Evolutionary conservation across 2,888 invertebrate species (phyloP).

Genomic region (Coelopa pilipes): DNA sequence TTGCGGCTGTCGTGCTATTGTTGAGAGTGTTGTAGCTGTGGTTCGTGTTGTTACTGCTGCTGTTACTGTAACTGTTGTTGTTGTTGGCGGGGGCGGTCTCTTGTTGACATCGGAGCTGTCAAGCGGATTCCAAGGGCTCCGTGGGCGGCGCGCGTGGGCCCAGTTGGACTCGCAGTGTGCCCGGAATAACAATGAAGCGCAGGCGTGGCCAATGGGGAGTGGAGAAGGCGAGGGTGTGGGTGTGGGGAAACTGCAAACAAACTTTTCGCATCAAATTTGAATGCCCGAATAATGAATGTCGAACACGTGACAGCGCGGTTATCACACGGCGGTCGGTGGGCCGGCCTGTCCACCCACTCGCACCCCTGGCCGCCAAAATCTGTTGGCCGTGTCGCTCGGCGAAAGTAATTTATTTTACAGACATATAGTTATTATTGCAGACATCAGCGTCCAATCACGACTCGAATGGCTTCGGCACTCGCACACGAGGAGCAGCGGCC

Average conservation of each 20-base stretch:
- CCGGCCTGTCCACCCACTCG: not conserved
- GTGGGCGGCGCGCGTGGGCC: not conserved
- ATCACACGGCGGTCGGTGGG: not conserved
- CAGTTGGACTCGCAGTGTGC: not conserved
- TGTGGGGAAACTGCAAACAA: not conserved
- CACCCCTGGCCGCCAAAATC: too few relatives aligned
- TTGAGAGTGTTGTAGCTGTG: not conserved
- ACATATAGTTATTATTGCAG: too few relatives aligned
- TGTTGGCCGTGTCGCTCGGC: too few relatives aligned
- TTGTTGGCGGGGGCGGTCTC: too few relatives aligned
- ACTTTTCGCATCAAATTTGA: slow-evolving; percentile 34
- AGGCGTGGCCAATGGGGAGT: too few relatives aligned
- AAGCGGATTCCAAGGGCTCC: not conserved
- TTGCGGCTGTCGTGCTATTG: too few relatives aligned
- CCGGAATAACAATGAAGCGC: slow-evolving; percentile 18
- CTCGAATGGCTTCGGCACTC: too few relatives aligned
- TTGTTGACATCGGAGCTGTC: slow-evolving; percentile 27
- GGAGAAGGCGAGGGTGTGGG: not conserved
- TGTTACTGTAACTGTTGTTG: not conserved
- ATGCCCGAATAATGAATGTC: slow-evolving; percentile 35
- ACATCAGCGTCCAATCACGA: too few relatives aligned
- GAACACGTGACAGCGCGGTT: slow-evolving; percentile 14
- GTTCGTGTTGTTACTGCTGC: not conserved
- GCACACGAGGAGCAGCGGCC: too few relatives aligned
- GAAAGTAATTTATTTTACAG: too few relatives aligned